These are phyloP conservation scores for Portunus trituberculatus DNA, from an alignment of 1,140 invertebrate species.

Conservation along the genomic window DNA sequence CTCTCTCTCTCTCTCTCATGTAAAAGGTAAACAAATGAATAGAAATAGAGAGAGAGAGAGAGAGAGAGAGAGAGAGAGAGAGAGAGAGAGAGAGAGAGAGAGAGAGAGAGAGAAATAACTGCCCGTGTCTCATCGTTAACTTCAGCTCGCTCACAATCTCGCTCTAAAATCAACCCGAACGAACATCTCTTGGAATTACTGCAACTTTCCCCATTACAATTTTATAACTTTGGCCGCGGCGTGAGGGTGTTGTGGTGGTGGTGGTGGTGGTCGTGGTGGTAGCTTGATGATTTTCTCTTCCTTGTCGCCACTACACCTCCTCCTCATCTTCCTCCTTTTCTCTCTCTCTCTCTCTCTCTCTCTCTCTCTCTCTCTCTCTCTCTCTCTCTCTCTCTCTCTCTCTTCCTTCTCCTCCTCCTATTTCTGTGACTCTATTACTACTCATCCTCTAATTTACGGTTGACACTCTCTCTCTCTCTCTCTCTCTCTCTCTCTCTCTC, in stretches of 20 bases:
- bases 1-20: neutral
- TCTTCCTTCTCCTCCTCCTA: neutral
- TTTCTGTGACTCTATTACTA: neutral
- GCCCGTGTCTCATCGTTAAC: slow-evolving; percentile 36
- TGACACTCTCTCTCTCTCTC: too few relatives aligned
- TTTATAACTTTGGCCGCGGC: slow-evolving; percentile 62
- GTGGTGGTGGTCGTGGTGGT: neutral
- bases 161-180: slow-evolving; percentile 65
- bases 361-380: too few relatives aligned
- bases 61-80: too few relatives aligned
- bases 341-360: too few relatives aligned
- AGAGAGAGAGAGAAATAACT: too few relatives aligned
- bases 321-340: neutral
- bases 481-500: neutral
- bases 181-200: slow-evolving; percentile 68
- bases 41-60: too few relatives aligned
- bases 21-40: neutral
- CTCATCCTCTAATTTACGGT: neutral
- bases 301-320: neutral
- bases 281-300: slow-evolving; percentile 3
- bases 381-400: neutral
- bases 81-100: too few relatives aligned
- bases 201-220: slow-evolving; percentile 70
- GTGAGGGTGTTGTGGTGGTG: neutral
- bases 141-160: slow-evolving; percentile 54